A percentile compares a stretch with the other conserved stretches of the same genome.
Conservation (phyloP, 2,888 invertebrate genomes). For the Saturnia japonica region DNA sequence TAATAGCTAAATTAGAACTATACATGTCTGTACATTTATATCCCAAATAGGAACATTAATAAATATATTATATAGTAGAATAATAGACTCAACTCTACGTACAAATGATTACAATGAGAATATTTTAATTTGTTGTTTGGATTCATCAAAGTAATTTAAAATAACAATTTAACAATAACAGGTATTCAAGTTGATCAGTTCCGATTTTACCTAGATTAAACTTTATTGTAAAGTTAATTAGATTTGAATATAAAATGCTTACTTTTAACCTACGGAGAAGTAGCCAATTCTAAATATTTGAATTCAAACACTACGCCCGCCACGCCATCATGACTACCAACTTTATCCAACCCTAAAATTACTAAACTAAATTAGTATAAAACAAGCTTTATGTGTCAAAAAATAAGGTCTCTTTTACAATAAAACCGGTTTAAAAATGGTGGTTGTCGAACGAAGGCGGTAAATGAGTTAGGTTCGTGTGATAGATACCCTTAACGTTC, state of each 20-base stretch:
- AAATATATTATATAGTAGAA: too few relatives aligned
- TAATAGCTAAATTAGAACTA: too few relatives aligned
- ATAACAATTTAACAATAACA: too few relatives aligned
- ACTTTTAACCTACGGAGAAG: neutral
- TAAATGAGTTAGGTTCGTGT: slow-evolving; percentile 51
- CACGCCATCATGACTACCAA: neutral
- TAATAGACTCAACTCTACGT: too few relatives aligned
- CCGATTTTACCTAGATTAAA: too few relatives aligned
- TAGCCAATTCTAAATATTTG: neutral
- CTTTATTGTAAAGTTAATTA: neutral
- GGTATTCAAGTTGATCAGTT: too few relatives aligned
- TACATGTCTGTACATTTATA: too few relatives aligned
- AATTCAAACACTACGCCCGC: neutral
- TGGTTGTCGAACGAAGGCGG: slow-evolving; percentile 14
- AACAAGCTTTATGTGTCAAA: neutral
- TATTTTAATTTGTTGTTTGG: slow-evolving; percentile 53
- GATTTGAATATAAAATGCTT: neutral
- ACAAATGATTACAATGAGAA: too few relatives aligned
- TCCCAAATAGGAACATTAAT: too few relatives aligned
- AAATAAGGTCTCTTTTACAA: neutral
- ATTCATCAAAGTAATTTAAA: too few relatives aligned
- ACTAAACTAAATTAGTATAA: neutral
- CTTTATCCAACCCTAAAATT: neutral
- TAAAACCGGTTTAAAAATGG: neutral
- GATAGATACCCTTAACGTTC: slow-evolving; percentile 43